Evolutionary conservation across 2,113 vertebrate genomes (phyloP), one percentile per base, ranked within the genome.

Genomic region (Canis aureus): DNA sequence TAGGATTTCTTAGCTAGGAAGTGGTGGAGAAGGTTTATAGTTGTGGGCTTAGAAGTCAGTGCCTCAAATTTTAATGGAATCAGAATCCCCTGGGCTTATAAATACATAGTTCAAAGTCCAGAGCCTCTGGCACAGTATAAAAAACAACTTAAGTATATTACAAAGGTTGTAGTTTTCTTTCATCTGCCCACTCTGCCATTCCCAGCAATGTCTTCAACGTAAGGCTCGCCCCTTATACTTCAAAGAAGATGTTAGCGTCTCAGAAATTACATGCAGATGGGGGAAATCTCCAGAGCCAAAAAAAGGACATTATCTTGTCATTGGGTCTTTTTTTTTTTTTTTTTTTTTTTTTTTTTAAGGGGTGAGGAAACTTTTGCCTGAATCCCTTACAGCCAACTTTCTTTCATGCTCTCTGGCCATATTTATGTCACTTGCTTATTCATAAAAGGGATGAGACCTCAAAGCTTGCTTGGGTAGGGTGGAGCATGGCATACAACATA

Each of bases 31-130:
- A 91, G 73, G 11, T 38, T 76, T 32, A 38, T 74, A 89, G 38
- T 89, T 92, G 66, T 73, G 62, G 53, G 19, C 53, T 74, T 97
- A 59, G 43, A 90, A 85, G 64, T 86, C 64, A 76, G 32, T 35
- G n/a, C 69, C 13, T 92, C 57, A 89, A 53, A 55, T 95, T 82
- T 69, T 64, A 59, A 53, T 81, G 83, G 13, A 53, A 10, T 82
- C 13, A 71, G 66, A 76, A 91, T 53, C 25, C n/a, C 27, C 25
- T 76, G 43, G 23, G 12, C 60, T 96, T 89, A 73, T 55, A 71
- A 60, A 66, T 73, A 23, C 25, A 11, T 38, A 62, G 10, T 81
- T 79, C 38, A n/a, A 86, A 92, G 60, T 67, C 9, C 80, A 88
- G 55, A 82, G 3, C 10, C 55, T 49, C 22, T 49, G 29, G n/a